A percentile compares a stretch with the other conserved stretches of the same genome.
Conservation (phyloP, 2,888 invertebrate species). For the Eutolmus rufibarbis region DNA sequence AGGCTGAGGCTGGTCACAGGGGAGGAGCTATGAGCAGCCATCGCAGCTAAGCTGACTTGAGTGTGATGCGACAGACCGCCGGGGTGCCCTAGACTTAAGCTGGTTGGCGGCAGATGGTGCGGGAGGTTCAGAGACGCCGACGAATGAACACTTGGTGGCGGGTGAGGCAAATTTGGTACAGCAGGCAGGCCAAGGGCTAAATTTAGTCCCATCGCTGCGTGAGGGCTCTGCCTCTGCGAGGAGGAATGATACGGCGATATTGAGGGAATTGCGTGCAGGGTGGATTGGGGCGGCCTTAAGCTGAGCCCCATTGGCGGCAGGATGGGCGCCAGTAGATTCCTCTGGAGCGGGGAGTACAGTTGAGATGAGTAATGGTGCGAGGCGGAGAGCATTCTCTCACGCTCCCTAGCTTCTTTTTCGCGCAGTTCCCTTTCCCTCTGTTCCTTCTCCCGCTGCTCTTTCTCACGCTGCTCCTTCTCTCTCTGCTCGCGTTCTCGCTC, state of each 20-base stretch:
- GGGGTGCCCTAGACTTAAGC: constrained; percentile 56
- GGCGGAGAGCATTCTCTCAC: constrained; percentile 60
- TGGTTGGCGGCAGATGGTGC: constrained; percentile 58
- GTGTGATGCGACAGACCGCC: constrained; percentile 57
- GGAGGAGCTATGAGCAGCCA: constrained; percentile 44
- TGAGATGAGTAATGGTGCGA: constrained; percentile 61
- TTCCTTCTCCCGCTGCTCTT: constrained; percentile 55
- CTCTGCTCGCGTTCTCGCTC: constrained; percentile 62
- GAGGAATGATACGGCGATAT: constrained; percentile 61
- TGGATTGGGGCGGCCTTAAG: constrained; percentile 57
- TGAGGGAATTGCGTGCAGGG: constrained; percentile 57
- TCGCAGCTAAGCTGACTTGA: constrained; percentile 57
- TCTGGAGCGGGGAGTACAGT: constrained; percentile 58
- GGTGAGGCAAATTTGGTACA: constrained; percentile 56
- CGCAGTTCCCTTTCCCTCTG: constrained; percentile 62
- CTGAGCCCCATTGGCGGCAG: constrained; percentile 59
- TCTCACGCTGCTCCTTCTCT: constrained; percentile 53
- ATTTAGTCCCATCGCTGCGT: constrained; percentile 58
- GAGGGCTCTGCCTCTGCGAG: constrained; percentile 60
- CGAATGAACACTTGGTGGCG: constrained; percentile 50
- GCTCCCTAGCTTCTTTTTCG: constrained; percentile 63
- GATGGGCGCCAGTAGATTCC: constrained; percentile 59
- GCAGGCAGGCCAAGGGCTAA: constrained; percentile 57
- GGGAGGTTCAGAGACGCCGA: constrained; percentile 53
- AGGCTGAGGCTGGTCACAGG: constrained; percentile 52